phyloP scores from a whole-genome alignment of 1,140 invertebrate genomes.

The Drosophila mauritiana region DNA sequence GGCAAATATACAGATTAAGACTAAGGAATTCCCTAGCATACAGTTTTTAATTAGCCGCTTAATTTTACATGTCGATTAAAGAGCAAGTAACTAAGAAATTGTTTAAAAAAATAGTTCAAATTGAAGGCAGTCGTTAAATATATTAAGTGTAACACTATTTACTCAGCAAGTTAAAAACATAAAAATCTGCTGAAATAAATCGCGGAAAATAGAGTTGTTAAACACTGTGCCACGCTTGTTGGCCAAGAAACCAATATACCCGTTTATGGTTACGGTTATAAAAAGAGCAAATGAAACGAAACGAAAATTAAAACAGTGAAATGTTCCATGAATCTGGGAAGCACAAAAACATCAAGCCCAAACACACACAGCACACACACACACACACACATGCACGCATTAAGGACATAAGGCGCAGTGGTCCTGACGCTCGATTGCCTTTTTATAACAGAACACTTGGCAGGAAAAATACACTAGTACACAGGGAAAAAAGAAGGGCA shows the following conservation, averaged over 20 bases:
- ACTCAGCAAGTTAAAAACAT: not conserved
- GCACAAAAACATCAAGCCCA: constrained; percentile 21
- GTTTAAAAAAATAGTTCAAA: too few relatives aligned
- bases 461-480: constrained; percentile 13
- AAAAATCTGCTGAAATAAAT: not conserved
- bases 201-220: constrained; percentile 5
- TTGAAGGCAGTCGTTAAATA: not conserved
- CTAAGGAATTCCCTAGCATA: not conserved
- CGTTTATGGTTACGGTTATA: constrained; percentile 11
- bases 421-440: constrained; percentile 72
- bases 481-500: not conserved
- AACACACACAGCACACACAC: constrained; percentile 23
- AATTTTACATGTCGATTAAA: too few relatives aligned
- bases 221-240: not conserved
- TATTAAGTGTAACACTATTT: not conserved
- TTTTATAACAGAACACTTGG: constrained; percentile 66
- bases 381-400: constrained; percentile 39
- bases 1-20: constrained; percentile 2
- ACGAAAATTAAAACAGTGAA: constrained; percentile 71
- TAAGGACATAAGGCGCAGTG: constrained; percentile 30
- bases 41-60: not conserved
- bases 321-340: constrained; percentile 31
- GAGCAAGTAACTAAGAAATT: too few relatives aligned
- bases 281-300: constrained; percentile 43
- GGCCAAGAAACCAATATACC: constrained; percentile 8